Evolutionary conservation across 92 coral and sea anemone genomes (phyloP).

Genomic region (Phenganax stokvisi): DNA sequence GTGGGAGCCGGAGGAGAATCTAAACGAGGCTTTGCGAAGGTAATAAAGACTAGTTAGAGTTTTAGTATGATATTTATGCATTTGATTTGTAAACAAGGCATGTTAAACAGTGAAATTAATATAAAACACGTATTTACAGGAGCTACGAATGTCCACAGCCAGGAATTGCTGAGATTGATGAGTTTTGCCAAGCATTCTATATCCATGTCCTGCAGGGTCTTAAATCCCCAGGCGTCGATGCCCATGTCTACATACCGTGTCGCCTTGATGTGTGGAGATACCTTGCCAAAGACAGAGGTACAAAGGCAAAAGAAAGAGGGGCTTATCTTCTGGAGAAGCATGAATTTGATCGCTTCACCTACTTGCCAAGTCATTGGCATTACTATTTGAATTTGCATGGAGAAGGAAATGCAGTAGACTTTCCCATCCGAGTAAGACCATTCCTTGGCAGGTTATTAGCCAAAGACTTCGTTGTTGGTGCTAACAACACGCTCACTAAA

Average conservation of each 20-base stretch:
- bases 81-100: too few species aligned
- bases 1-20: background rate
- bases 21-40: constrained; percentile 3
- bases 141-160: constrained; percentile 13
- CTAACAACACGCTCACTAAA: background rate
- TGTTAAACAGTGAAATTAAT: too few species aligned
- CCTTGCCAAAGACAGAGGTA: constrained; percentile 7
- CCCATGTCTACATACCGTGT: constrained; percentile 13
- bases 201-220: constrained; percentile 6
- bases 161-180: background rate
- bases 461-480: constrained; percentile 23
- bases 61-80: too few species aligned
- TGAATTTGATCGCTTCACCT: constrained; percentile 1
- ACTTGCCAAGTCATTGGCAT: background rate
- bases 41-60: background rate
- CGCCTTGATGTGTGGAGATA: constrained; percentile 12
- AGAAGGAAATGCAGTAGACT: background rate
- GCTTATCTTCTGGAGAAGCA: constrained; percentile 10
- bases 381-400: background rate
- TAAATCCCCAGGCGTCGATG: constrained; percentile 11
- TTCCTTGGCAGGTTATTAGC: constrained; percentile 14
- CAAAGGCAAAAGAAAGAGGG: constrained; percentile 13
- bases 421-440: constrained; percentile 24
- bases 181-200: constrained; percentile 9
- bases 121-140: background rate